Conservation (phyloP, 2,888 invertebrate genomes). For the Actias luna region DNA sequence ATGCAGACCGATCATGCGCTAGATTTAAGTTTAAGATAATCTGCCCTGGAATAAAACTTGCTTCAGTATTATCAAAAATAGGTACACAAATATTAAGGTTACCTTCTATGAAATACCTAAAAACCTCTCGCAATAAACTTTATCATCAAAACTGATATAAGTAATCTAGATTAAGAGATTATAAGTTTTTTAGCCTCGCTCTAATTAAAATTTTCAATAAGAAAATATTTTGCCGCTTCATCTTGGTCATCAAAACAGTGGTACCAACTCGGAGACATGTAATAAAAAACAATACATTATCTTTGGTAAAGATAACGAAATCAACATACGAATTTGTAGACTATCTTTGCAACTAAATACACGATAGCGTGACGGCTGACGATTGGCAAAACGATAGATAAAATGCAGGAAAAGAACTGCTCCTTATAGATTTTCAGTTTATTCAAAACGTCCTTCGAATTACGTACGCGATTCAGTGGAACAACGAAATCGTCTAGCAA, state of each 20-base stretch:
- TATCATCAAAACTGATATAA: slow-evolving; percentile 11
- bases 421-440: slow-evolving; percentile 13
- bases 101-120: no score
- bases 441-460: slow-evolving; percentile 2
- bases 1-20: no score
- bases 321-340: slow-evolving; percentile 22
- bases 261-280: slow-evolving; percentile 2
- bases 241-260: not conserved
- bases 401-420: slow-evolving; percentile 49
- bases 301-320: slow-evolving; percentile 7
- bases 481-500: not conserved
- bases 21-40: no score
- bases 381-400: slow-evolving; percentile 53
- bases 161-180: slow-evolving; percentile 5
- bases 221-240: not conserved
- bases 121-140: no score
- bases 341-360: slow-evolving; percentile 32
- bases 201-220: slow-evolving; percentile 13
- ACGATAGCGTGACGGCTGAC: slow-evolving; percentile 39
- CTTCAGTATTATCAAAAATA: no score
- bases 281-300: not conserved
- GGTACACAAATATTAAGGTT: no score
- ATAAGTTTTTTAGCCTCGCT: slow-evolving; percentile 14
- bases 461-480: not conserved
- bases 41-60: no score